These are phyloP conservation scores for Thunnus albacares DNA, from an alignment of 2,797 vertebrate genomes.

Conservation along the genomic window DNA sequence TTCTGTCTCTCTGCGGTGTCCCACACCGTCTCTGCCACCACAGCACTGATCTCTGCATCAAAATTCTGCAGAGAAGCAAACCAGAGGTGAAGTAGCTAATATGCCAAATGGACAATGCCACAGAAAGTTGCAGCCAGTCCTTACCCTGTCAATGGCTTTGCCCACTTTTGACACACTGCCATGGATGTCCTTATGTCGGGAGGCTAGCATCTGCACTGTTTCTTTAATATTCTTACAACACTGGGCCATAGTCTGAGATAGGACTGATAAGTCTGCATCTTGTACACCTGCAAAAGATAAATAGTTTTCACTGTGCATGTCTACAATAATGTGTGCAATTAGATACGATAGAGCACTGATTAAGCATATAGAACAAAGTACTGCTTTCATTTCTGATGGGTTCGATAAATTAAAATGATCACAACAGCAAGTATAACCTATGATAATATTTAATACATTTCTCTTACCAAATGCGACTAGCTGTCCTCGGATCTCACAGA, in stretches of 20 bases:
- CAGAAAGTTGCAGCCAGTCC: slow-evolving; percentile 26
- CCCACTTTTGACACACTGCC: slow-evolving; percentile 94
- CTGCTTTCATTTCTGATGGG: neutral
- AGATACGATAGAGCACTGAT: neutral
- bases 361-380: neutral
- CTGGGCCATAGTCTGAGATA: slow-evolving; percentile 92
- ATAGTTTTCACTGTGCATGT: neutral
- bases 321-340: neutral
- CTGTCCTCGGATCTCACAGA: slow-evolving; percentile 91
- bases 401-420: neutral
- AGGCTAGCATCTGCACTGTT: slow-evolving; percentile 92
- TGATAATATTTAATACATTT: neutral
- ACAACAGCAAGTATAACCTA: neutral
- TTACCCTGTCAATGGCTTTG: slow-evolving; percentile 93
- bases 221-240: slow-evolving; percentile 95
- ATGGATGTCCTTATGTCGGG: slow-evolving; percentile 94
- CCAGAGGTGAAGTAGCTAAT: neutral
- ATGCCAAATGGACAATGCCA: neutral
- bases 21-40: slow-evolving; percentile 92
- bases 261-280: slow-evolving; percentile 89
- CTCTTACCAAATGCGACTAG: slow-evolving; percentile 88
- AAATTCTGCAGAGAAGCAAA: slow-evolving; percentile 87
- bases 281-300: slow-evolving; percentile 86
- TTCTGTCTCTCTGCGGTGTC: slow-evolving; percentile 92
- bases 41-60: slow-evolving; percentile 93